Evolutionary conservation across 2,113 vertebrate species (phyloP).

Genomic region (Pseudorectes ferrugineus): DNA sequence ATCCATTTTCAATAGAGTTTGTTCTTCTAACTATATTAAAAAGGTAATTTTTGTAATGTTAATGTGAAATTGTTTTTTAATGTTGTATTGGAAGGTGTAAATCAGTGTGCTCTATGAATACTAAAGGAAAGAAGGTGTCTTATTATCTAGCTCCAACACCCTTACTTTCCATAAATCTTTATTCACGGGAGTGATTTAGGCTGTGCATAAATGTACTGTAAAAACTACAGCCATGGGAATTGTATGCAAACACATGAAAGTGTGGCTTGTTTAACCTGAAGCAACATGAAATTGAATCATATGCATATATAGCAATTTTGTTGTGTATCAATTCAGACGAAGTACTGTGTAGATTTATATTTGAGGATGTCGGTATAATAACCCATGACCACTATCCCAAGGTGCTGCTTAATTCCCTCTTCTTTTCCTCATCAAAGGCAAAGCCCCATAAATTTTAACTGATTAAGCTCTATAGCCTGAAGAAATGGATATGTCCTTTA

Average conservation of each 20-base stretch:
- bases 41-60: background rate
- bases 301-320: slow-evolving; percentile 36
- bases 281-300: slow-evolving; percentile 66
- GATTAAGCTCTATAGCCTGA: background rate
- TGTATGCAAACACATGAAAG: slow-evolving; percentile 61
- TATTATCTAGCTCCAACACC: slow-evolving; percentile 39
- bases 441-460: slow-evolving; percentile 1
- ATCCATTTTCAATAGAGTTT: background rate
- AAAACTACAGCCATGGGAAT: slow-evolving; percentile 45
- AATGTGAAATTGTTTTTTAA: background rate
- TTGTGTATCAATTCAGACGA: slow-evolving; percentile 23
- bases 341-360: slow-evolving; percentile 30
- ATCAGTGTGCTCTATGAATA: background rate
- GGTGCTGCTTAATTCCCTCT: background rate
- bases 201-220: slow-evolving; percentile 39
- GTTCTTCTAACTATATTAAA: background rate
- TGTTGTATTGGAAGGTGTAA: slow-evolving; percentile 15
- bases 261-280: slow-evolving; percentile 70
- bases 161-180: slow-evolving; percentile 53
- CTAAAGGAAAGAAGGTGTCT: background rate
- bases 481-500: slow-evolving; percentile 22
- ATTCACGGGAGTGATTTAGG: slow-evolving; percentile 1
- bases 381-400: slow-evolving; percentile 27
- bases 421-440: background rate
- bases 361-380: slow-evolving; percentile 53